These are phyloP conservation scores for Apodemia zela DNA, from an alignment of 2,888 invertebrate genomes.

Conservation along the genomic window DNA sequence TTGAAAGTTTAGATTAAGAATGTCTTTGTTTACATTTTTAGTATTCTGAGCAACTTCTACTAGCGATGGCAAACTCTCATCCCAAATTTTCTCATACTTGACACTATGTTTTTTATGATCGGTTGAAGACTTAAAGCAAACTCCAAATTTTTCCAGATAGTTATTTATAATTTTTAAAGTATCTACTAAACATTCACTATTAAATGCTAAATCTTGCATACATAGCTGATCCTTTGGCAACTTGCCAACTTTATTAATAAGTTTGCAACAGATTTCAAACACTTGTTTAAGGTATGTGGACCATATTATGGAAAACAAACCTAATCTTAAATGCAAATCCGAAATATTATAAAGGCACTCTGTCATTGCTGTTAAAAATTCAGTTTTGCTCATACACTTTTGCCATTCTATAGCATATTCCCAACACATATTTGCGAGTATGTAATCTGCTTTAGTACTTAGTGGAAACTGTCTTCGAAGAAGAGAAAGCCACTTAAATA, in stretches of 20 bases:
- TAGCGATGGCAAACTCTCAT: conserved; percentile 84
- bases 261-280: conserved; percentile 86
- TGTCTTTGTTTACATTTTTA: conserved; percentile 85
- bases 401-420: conserved; percentile 94
- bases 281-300: conserved; percentile 91
- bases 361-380: conserved; percentile 85
- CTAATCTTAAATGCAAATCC: conserved; percentile 85
- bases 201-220: conserved; percentile 86
- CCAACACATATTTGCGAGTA: conserved; percentile 94
- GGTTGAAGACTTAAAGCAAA: conserved; percentile 56
- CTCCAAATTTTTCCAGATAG: conserved; percentile 70
- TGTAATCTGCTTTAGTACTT: conserved; percentile 88
- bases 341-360: conserved; percentile 84
- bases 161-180: conserved; percentile 68
- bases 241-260: conserved; percentile 90
- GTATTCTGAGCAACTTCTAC: conserved; percentile 89
- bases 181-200: conserved; percentile 80
- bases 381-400: conserved; percentile 84
- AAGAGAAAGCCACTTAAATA: conserved; percentile 82
- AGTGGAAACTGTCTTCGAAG: conserved; percentile 91
- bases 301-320: conserved; percentile 93
- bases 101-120: conserved; percentile 61
- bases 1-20: conserved; percentile 90
- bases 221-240: conserved; percentile 92
- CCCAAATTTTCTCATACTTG: conserved; percentile 84